These are phyloP conservation scores for Sepiola atlantica DNA, from an alignment of 2,888 invertebrate species.

Conservation along the genomic window DNA sequence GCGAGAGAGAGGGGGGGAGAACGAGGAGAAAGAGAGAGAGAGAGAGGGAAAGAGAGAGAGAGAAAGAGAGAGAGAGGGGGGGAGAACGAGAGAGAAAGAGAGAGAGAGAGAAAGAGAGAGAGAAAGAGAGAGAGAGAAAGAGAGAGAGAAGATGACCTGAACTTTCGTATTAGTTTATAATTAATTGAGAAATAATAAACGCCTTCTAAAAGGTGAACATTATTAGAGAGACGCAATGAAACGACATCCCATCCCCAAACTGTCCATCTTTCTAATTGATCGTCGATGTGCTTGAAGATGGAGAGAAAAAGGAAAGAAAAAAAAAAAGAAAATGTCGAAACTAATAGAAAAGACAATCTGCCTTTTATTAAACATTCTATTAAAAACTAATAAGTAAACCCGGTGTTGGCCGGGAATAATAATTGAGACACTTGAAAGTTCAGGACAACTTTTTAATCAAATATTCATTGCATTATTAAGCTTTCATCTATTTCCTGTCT, in stretches of 20 bases:
- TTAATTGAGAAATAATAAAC: neutral
- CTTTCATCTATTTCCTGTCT: too few relatives aligned
- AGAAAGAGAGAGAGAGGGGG: too few relatives aligned
- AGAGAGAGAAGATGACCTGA: neutral
- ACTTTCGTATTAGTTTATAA: neutral
- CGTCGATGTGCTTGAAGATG: neutral
- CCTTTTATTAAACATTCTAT: neutral
- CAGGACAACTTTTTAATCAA: too few relatives aligned
- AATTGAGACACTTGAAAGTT: too few relatives aligned
- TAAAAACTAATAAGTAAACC: neutral
- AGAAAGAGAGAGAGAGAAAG: too few relatives aligned
- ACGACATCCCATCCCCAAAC: neutral
- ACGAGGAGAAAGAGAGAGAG: too few relatives aligned
- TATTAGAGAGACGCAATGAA: neutral
- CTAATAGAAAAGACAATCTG: neutral
- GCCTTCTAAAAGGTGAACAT: neutral
- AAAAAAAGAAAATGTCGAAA: neutral
- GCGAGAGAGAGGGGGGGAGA: neutral
- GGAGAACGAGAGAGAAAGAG: too few relatives aligned
- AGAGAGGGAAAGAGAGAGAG: too few relatives aligned
- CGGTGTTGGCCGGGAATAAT: too few relatives aligned
- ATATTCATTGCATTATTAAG: too few relatives aligned
- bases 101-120: too few relatives aligned
- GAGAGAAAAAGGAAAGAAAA: neutral
- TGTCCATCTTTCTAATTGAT: neutral